A percentile compares a stretch with the other conserved stretches of the same genome.
Evolutionary conservation across 2,797 vertebrate genomes (phyloP).

Genomic region (Rousettus madagascariensis): DNA sequence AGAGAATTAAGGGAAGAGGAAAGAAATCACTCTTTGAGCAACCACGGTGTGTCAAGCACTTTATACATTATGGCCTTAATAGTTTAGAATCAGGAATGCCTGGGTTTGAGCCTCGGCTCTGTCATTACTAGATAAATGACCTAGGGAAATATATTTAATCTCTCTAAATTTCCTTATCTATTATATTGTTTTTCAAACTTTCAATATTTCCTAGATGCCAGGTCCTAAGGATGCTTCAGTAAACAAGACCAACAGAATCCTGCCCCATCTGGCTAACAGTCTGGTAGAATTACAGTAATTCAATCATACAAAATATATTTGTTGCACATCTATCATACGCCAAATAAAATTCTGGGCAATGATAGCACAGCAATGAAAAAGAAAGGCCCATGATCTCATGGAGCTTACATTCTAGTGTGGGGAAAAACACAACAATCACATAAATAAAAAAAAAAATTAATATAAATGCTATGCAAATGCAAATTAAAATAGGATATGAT

Average conservation of each 20-base stretch:
- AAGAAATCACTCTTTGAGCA: not conserved
- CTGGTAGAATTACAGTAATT: not conserved
- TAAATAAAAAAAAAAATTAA: not conserved
- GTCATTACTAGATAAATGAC: not conserved
- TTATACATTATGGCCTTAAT: not conserved
- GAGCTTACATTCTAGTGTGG: not conserved
- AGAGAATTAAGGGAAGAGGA: not conserved
- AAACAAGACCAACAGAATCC: not conserved
- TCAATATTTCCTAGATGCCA: not conserved
- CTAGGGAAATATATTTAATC: not conserved
- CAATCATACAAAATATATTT: not conserved
- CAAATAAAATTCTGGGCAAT: not conserved
- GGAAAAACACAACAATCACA: not conserved
- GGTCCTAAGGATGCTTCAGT: not conserved
- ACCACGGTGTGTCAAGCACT: not conserved
- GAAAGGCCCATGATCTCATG: not conserved
- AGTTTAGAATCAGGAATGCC: slow-evolving; percentile 12
- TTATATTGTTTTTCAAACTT: not conserved
- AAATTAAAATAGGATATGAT: not conserved
- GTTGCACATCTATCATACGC: not conserved
- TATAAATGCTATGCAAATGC: not conserved
- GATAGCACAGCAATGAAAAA: not conserved
- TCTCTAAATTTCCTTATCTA: slow-evolving; percentile 2
- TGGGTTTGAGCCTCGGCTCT: not conserved
- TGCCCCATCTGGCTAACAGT: not conserved